Evolutionary conservation across 2,113 vertebrate genomes (phyloP).

Genomic region (Sminthopsis crassicaudata): DNA sequence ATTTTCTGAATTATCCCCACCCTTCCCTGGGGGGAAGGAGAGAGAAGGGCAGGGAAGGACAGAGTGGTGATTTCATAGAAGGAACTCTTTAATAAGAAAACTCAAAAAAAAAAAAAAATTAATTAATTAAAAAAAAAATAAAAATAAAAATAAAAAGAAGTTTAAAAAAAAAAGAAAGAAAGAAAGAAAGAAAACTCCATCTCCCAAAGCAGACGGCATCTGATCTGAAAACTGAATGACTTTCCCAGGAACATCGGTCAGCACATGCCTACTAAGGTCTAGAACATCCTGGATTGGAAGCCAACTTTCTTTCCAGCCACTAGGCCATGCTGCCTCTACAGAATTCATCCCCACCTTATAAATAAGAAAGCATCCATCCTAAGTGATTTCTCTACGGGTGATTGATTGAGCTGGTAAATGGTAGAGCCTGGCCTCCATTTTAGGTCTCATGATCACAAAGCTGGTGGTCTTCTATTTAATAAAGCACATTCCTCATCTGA

Average conservation of each 20-base stretch:
- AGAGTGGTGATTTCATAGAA: background rate
- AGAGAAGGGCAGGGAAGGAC: background rate
- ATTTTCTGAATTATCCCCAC: background rate
- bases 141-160: too few relatives aligned
- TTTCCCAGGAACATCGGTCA: background rate
- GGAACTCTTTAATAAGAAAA: background rate
- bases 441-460: background rate
- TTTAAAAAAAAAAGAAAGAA: too few relatives aligned
- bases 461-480: background rate
- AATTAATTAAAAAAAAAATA: too few relatives aligned
- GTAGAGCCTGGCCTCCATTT: background rate
- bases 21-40: background rate
- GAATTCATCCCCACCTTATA: background rate
- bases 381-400: background rate
- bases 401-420: background rate
- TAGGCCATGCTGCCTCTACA: background rate
- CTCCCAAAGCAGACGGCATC: background rate
- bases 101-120: too few relatives aligned
- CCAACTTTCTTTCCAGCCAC: background rate
- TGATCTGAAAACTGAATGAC: background rate
- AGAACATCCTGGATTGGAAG: background rate
- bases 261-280: too few relatives aligned
- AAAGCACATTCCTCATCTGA: background rate
- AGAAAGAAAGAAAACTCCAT: background rate
- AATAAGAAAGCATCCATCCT: background rate